Evolutionary conservation across 1,140 invertebrate genomes (phyloP), one percentile per base, ranked within the genome.

Genomic region (Phenacoccus solenopsis): DNA sequence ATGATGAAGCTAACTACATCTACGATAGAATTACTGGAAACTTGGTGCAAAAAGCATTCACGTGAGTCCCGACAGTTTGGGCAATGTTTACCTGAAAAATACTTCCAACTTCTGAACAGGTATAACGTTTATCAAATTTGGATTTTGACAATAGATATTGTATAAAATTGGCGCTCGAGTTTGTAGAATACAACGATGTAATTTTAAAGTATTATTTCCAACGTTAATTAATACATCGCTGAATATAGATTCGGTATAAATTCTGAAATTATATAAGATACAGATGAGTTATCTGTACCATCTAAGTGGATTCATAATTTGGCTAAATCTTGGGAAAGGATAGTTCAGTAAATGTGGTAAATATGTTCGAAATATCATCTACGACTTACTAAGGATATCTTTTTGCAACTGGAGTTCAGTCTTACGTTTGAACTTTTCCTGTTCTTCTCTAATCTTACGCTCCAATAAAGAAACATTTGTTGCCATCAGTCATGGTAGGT

Each of bases 401-500:
- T 64, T 64, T 27, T 64, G 10, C 2, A 64, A 20, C 25, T 64
- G 59, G 3, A 25, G 3, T 64, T 27, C 25, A 10, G 16, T 9
- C 25, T 64, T 64, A 24, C 21, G 25, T 27, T 27, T 24, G 21
- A 64, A 64, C 13, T 64, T 64, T 25, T 64, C 25, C 10, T 10
- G 25, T 64, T 64, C 59, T 27, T 25, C 21, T 25, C 25, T 20
- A 16, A 16, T 64, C 59, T 64, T 64, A 9, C 25, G 59, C 25
- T 64, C 13, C 59, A 64, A 16, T 10, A 27, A 64, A 64, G 59
- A 64, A 27, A 64, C 59, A 64, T 10, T 24, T 64, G 59, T 64
- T 64, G 59, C 59, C 59, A 64, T 64, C 25, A 64, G 59, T 64
- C 59, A 64, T 64, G 59, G 25, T 64, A 64, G 59, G 59, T 24